Conservation (phyloP, 2,113 vertebrate genomes). For the Cervus canadensis region DNA sequence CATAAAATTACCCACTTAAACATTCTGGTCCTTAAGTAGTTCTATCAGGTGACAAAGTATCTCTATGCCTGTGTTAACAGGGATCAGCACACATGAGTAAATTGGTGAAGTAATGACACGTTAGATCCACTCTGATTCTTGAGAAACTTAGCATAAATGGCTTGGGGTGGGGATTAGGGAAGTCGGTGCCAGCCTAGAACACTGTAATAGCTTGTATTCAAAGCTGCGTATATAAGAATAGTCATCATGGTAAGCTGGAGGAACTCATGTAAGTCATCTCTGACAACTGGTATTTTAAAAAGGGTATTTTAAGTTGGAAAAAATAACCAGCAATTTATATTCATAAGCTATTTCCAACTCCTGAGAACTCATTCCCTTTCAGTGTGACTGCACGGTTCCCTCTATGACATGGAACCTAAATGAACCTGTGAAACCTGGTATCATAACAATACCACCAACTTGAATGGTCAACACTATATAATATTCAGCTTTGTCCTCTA, state of each 20-base stretch:
- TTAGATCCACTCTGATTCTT: neutral
- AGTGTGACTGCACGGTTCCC: neutral
- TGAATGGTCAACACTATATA: neutral
- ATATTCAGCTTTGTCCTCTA: neutral
- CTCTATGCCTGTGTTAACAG: neutral
- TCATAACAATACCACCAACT: neutral
- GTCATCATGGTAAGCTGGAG: neutral
- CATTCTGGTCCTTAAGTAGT: neutral
- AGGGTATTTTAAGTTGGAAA: neutral
- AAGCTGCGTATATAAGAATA: neutral
- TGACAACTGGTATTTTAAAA: neutral
- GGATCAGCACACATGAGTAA: neutral
- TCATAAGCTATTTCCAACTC: neutral
- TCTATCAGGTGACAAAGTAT: constrained; percentile 6
- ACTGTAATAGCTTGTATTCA: neutral
- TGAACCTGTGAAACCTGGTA: neutral
- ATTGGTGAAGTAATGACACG: neutral
- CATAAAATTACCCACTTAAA: neutral
- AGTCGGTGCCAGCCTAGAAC: neutral
- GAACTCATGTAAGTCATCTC: neutral
- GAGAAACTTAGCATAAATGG: neutral
- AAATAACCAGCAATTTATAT: constrained; percentile 37
- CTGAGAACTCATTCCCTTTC: constrained; percentile 36
- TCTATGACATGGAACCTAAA: neutral
- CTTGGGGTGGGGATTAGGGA: neutral